Evolutionary conservation across 2,113 vertebrate species (phyloP), one percentile per base, ranked within the genome.

Genomic region (Scytalopus superciliaris): DNA sequence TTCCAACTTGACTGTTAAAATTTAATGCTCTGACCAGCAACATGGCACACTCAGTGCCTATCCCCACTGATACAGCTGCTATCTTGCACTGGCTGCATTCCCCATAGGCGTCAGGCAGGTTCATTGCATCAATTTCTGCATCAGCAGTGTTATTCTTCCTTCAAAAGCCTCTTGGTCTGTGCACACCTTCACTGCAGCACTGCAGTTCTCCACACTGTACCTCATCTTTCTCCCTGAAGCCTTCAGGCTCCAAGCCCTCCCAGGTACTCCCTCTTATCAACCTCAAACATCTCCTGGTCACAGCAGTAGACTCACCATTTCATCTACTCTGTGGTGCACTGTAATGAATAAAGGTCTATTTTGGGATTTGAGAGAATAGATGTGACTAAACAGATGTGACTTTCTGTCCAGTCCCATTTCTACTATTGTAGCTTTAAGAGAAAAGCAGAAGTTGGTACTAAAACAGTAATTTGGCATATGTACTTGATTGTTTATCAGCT

Each of bases 401-500:
- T 81, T 73, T 69, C 66, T 66, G 35, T 56, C 50, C 72, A 30
- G 30, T 6, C 13, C 30, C 25, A 49, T 12, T 87, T 80, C 45
- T 80, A 25, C 31, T 74, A 50, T 44, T 59, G 18, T 24, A 69
- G 28, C 63, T 77, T 89, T 37, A 76, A 77, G 63, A 92, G 33
- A 91, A 94, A 73, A 94, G 19, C 50, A 91, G 45, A 18, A 44
- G 47, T 82, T 80, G 31, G 23, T 93, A 84, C 31, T 89, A 85
- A 94, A 95, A 79, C 6, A 69, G 63, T 45, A 63, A 79, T 84
- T 93, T 72, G 64, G 37, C 74, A 87, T 44, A 56, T 89, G 62
- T 69, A 13, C 64, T 89, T 85, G 21, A 7, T 57, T 96, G 76
- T 57, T 88, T 89, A 89, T 93, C 84, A 83, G 44, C 85, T 95